Percentiles rank a stretch among this genome's conserved stretches.
These are phyloP conservation scores for Petaurus breviceps DNA, from an alignment of 2,113 vertebrate genomes.

Conservation along the genomic window DNA sequence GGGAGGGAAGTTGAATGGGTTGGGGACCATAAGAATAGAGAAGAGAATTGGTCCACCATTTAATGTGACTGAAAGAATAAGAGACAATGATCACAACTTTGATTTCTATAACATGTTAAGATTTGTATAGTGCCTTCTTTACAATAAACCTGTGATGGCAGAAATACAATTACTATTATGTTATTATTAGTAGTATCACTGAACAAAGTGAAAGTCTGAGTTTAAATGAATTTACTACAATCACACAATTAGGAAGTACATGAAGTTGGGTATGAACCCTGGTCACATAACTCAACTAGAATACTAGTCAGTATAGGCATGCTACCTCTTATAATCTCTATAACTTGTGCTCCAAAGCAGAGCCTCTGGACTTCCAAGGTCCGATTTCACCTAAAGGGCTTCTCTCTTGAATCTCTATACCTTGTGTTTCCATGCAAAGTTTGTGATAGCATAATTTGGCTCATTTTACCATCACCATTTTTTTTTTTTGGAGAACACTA, in stretches of 20 bases:
- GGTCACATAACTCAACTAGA: too few species aligned
- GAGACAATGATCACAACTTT: too few species aligned
- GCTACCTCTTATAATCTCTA: too few species aligned
- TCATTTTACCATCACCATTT: too few species aligned
- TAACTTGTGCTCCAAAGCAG: too few species aligned
- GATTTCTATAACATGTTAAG: too few species aligned
- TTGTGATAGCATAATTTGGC: too few species aligned
- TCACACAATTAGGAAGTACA: background rate
- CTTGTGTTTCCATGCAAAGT: too few species aligned
- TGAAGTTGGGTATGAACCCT: background rate
- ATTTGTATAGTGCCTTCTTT: background rate
- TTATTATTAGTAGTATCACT: background rate
- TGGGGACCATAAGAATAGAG: background rate
- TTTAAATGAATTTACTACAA: background rate
- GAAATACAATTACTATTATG: background rate
- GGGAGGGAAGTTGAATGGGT: background rate
- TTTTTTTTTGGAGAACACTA: background rate
- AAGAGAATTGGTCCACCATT: background rate
- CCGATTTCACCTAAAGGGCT: too few species aligned
- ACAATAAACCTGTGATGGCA: background rate
- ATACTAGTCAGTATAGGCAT: too few species aligned
- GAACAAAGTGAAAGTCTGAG: background rate
- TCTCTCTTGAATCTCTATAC: too few species aligned
- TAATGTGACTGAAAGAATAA: background rate
- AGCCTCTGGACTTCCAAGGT: too few species aligned